These are phyloP conservation scores for Galago senegalensis DNA, from an alignment of 2,797 vertebrate genomes.

Conservation along the genomic window DNA sequence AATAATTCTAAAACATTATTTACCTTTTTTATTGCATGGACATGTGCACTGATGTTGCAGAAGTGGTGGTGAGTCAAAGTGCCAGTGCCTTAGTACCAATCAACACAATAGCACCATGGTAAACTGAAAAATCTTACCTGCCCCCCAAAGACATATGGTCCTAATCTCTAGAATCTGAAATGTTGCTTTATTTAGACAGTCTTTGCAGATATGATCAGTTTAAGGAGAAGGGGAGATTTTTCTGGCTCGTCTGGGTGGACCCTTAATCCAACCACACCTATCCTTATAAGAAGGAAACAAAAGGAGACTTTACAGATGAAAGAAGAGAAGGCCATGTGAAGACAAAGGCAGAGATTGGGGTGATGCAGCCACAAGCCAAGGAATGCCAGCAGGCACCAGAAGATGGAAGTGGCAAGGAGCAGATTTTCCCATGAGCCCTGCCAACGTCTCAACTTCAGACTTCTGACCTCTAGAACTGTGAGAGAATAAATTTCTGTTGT, in stretches of 20 bases:
- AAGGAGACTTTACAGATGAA: not conserved
- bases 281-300: not conserved
- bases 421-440: not conserved
- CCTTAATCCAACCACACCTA: not conserved
- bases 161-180: not conserved
- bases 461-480: not conserved
- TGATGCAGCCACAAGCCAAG: not conserved
- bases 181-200: not conserved
- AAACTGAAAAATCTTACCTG: not conserved
- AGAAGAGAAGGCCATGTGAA: not conserved
- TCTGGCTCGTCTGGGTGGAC: not conserved
- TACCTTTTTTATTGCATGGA: not conserved
- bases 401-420: not conserved
- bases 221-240: not conserved
- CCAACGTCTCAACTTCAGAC: not conserved
- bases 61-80: not conserved
- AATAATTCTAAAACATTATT: not conserved
- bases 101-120: not conserved
- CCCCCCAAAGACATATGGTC: not conserved
- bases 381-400: not conserved
- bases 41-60: not conserved
- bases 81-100: not conserved
- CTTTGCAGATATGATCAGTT: not conserved
- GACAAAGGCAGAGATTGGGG: not conserved
- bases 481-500: not conserved